These are phyloP conservation scores for Athalia circularis DNA, from an alignment of 2,888 invertebrate species.

Conservation along the genomic window DNA sequence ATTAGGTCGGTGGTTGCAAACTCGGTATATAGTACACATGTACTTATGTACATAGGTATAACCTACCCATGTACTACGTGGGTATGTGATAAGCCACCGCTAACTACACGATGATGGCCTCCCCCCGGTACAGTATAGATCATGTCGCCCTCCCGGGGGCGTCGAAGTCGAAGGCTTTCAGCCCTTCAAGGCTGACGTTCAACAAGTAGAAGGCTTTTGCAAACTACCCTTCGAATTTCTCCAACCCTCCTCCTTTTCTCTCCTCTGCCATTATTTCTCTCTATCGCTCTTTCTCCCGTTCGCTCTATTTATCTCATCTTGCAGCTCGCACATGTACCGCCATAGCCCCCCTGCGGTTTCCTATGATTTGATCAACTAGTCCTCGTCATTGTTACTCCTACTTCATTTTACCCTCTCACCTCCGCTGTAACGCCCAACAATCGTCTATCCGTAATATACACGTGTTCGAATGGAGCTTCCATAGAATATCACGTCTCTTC, in stretches of 20 bases:
- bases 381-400: too few relatives aligned
- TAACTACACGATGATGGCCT: too few relatives aligned
- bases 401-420: too few relatives aligned
- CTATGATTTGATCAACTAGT: too few relatives aligned
- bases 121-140: conserved; percentile 21
- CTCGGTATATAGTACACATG: conserved; percentile 10
- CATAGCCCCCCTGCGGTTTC: neutral
- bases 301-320: conserved; percentile 13
- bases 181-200: conserved; percentile 4
- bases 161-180: conserved; percentile 14
- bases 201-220: conserved; percentile 17
- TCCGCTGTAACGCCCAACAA: too few relatives aligned
- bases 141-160: conserved; percentile 10
- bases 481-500: too few relatives aligned
- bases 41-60: neutral
- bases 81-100: too few relatives aligned
- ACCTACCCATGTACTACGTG: neutral
- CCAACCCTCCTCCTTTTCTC: neutral
- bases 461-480: too few relatives aligned
- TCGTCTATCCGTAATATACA: too few relatives aligned
- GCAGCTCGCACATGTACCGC: too few relatives aligned
- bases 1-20: conserved; percentile 56
- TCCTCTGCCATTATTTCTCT: neutral
- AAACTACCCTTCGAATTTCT: neutral
- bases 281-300: neutral